A percentile compares a stretch with the other conserved stretches of the same genome.
Evolutionary conservation across 2,888 invertebrate species (phyloP).

Genomic region (Chrysolina americana): DNA sequence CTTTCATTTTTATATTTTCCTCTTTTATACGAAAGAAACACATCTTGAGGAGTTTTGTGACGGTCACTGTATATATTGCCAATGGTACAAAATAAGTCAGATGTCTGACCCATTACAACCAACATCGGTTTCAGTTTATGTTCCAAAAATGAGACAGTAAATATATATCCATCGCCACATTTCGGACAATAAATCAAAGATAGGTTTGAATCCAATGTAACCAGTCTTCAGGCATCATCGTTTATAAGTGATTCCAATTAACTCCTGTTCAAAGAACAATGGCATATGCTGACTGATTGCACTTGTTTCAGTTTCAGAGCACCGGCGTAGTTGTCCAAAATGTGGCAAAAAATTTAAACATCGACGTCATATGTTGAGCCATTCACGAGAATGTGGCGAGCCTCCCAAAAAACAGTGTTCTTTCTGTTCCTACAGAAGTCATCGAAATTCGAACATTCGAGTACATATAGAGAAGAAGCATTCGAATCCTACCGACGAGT

Average conservation of each 20-base stretch:
- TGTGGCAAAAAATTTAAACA: slow-evolving; percentile 58
- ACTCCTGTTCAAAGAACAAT: not conserved
- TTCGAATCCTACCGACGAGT: not conserved
- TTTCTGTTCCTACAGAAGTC: slow-evolving; percentile 66
- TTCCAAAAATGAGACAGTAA: too few relatives aligned
- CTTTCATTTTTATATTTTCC: too few relatives aligned
- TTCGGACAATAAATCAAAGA: not conserved
- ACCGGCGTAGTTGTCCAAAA: slow-evolving; percentile 20
- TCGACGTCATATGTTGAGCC: slow-evolving; percentile 70
- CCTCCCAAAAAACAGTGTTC: slow-evolving; percentile 72
- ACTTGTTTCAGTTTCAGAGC: slow-evolving; percentile 38
- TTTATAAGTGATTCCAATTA: not conserved
- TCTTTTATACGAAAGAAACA: too few relatives aligned
- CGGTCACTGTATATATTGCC: too few relatives aligned
- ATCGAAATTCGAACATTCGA: slow-evolving; percentile 53
- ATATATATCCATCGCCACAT: too few relatives aligned
- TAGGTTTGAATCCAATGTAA: slow-evolving; percentile 5
- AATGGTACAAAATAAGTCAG: too few relatives aligned
- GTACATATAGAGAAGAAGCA: slow-evolving; percentile 44
- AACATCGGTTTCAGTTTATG: too few relatives aligned
- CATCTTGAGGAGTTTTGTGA: too few relatives aligned
- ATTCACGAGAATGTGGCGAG: slow-evolving; percentile 72
- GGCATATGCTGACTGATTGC: not conserved
- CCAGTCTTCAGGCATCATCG: not conserved
- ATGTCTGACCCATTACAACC: too few relatives aligned